Base-by-base conservation (phyloP, 2,797 vertebrate genomes). In the Delichon dasypus region DNA sequence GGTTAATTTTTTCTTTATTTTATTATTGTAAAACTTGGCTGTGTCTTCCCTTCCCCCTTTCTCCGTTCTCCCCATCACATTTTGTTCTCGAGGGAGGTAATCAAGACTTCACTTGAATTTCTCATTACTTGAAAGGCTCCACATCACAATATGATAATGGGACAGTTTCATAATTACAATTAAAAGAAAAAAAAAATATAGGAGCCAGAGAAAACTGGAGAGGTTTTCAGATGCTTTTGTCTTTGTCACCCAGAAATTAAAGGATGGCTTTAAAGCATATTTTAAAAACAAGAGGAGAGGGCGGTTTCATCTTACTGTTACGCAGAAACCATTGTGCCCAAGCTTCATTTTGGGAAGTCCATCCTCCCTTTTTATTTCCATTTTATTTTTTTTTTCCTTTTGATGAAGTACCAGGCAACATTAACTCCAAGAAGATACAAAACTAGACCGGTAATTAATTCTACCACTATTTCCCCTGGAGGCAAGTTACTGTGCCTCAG, bases 81-180 rank as follows among this genome's bases (percentile, higher is more conserved):
- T 94, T 85, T 77, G 53, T 95, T 97, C 96, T 96, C 96, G 78
- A 44, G 94, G 90, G 96, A 96, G 79, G 92, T 88, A 97, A 97
- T 97, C 96, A 96, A 95, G 92, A 67, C 82, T 94, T 96, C 96
- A 91, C 79, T 93, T 96, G 93, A 90, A 96, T 94, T 95, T 81
- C 93, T 95, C 94, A 89, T 95, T 95, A 94, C 94, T 94, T 96
- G 89, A 96, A 95, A 96, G 90, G 90, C 85, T 95, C 66, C 3
- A 20, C 93, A 95, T 89, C 95, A 96, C 94, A 95, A 94, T 94
- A 95, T 93, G 96, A 90, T 95, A 97, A 96, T 96, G 84, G 94
- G 93, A 75, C 94, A 93, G 92, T 95, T 94, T 88, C 73, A 81
- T 94, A 95, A 97, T 95, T 90, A 92, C 77, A 87, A 85, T 40